These are phyloP conservation scores for Onychomys torridus DNA, from an alignment of 2,797 vertebrate species.

Conservation along the genomic window DNA sequence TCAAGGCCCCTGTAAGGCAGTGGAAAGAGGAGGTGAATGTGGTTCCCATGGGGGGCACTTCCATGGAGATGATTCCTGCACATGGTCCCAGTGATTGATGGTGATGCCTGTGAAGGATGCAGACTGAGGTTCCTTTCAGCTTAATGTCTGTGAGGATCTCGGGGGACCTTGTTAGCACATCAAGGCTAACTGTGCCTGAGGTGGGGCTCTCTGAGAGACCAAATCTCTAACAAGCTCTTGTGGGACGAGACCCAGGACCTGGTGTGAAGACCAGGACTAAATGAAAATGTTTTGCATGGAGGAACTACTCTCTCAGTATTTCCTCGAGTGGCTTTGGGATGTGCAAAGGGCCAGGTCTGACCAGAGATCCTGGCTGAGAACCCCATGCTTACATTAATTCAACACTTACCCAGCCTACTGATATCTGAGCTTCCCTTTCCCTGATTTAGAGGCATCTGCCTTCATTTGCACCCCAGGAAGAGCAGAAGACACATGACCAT, in stretches of 20 bases:
- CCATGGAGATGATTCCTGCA: background rate
- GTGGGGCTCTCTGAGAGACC: background rate
- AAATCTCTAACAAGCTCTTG: slow-evolving; percentile 58
- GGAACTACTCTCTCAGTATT: background rate
- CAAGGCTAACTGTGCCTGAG: slow-evolving; percentile 11
- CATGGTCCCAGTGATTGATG: background rate
- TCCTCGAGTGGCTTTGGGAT: background rate
- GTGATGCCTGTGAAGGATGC: background rate
- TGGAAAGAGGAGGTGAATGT: background rate
- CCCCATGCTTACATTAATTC: background rate
- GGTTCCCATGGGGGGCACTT: background rate
- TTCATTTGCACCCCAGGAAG: background rate
- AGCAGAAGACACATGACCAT: background rate
- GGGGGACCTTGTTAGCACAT: slow-evolving; percentile 56
- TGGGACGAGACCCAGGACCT: background rate
- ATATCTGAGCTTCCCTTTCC: background rate
- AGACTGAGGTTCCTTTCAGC: background rate
- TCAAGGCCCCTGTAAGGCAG: background rate
- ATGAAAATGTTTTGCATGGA: background rate
- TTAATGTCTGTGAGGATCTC: background rate
- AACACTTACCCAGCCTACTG: background rate
- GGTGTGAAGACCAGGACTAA: background rate
- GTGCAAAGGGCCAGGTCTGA: background rate
- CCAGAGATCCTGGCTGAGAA: background rate
- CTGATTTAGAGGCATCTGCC: background rate